These are phyloP conservation scores for Oceanodroma tethys DNA, from an alignment of 2,113 vertebrate species.

Conservation along the genomic window DNA sequence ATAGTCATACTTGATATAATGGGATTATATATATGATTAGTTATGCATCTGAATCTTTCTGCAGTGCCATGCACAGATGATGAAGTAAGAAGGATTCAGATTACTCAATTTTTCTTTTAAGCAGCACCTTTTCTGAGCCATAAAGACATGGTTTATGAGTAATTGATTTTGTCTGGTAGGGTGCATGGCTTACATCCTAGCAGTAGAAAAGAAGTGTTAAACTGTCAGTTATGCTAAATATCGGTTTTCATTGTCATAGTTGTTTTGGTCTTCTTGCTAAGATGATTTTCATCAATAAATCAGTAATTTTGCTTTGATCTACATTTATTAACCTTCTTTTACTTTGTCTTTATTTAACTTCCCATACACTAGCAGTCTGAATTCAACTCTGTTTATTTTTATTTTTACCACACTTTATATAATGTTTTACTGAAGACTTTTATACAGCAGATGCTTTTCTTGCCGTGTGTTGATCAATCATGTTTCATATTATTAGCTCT, in stretches of 20 bases:
- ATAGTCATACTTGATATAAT: not conserved
- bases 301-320: not conserved
- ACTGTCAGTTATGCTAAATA: not conserved
- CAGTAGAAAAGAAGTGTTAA: not conserved
- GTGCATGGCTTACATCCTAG: not conserved
- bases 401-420: not conserved
- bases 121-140: not conserved
- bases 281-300: not conserved
- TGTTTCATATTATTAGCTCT: not conserved
- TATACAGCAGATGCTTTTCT: not conserved
- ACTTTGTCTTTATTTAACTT: not conserved
- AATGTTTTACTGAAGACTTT: not conserved
- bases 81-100: not conserved
- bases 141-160: not conserved
- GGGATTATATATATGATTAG: not conserved
- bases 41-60: not conserved
- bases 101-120: not conserved
- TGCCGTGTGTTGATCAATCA: slow-evolving; percentile 7
- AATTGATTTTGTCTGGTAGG: slow-evolving; percentile 19
- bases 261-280: not conserved
- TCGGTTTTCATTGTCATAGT: not conserved
- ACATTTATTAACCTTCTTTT: not conserved
- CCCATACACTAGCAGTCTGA: not conserved
- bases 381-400: not conserved
- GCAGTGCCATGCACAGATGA: not conserved